phyloP scores from a whole-genome alignment of 2,888 invertebrate species.

The Halictus quadricinctus region DNA sequence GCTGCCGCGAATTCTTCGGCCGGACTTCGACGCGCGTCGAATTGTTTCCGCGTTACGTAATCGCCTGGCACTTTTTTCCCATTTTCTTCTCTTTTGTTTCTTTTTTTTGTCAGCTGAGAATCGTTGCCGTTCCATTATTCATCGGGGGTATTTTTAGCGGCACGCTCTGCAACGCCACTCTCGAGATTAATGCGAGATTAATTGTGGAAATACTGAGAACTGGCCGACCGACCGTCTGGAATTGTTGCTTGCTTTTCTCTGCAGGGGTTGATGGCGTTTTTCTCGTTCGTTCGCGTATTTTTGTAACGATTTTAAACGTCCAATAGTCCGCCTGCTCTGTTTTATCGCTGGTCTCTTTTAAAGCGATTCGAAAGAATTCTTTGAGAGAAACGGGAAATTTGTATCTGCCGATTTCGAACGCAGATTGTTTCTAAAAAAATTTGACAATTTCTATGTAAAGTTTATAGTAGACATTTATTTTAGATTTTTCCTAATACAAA shows the following conservation, averaged over 20 bases:
- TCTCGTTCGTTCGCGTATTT: not conserved
- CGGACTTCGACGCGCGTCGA: slow-evolving; percentile 45
- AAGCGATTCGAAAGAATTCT: not conserved
- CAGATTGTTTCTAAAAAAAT: not conserved
- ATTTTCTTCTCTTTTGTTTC: slow-evolving; percentile 13
- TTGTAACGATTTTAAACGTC: not conserved
- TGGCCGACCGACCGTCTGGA: not conserved
- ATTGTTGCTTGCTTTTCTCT: not conserved
- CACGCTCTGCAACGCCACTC: not conserved
- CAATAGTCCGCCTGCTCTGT: not conserved
- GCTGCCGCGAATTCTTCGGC: slow-evolving; percentile 40
- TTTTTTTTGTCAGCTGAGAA: slow-evolving; percentile 14
- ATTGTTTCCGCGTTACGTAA: slow-evolving; percentile 53
- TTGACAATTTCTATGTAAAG: no score
- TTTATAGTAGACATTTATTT: no score
- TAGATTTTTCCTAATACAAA: no score
- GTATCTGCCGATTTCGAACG: not conserved
- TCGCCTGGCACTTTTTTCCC: slow-evolving; percentile 16
- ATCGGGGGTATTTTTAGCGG: slow-evolving; percentile 30
- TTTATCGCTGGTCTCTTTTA: not conserved
- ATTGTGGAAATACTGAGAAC: not conserved
- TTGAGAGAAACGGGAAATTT: not conserved
- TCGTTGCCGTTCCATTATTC: slow-evolving; percentile 50
- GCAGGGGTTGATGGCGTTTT: not conserved
- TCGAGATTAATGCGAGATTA: slow-evolving; percentile 21